Evolutionary conservation across 2,113 vertebrate species (phyloP), one percentile per base, ranked within the genome.

Genomic region (Thamnaconus septentrionalis): DNA sequence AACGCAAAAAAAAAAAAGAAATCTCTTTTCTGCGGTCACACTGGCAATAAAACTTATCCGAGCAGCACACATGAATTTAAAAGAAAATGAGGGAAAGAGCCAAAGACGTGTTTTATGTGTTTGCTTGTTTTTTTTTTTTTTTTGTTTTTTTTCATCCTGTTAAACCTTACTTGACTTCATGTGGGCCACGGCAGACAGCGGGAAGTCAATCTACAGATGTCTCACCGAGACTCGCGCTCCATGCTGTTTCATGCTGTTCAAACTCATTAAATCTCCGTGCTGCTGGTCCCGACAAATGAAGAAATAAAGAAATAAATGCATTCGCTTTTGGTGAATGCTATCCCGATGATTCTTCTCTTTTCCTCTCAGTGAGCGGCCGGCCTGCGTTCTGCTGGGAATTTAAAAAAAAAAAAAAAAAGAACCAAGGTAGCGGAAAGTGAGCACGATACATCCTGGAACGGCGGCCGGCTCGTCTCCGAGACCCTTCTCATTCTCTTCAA

Each of bases 221-320:
- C 69, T 78, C 64, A 44, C 52, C 59, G 64, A 76, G 77, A 57
- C 54, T 66, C 73, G 72, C 76, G 69, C 84, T 79, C 69, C 80
- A 87, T 86, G 85, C 79, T 83, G 18, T 74, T 73, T 72, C 77
- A 74, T 66, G 58, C 70, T 72, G 66, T 72, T 71, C 67, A 85
- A 85, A 78, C 80, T 86, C 82, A 84, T 90, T 86, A 81, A 87
- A 88, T 80, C 73, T 76, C 78, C 82, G 92, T 83, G 89, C 90
- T 78, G 88, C 86, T 89, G 92, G 82, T 92, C 92, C 81, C 75
- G 93, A 94, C 93, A 94, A 93, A 94, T 96, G 93, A 95, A 91
- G 93, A 89, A 90, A 91, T 82, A 85, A 92, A 94, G 95, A 11
- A n/a, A 50, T 5, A 50, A 48, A 3, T 7, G 5, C 3, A 47